Percentiles rank a stretch among this genome's conserved stretches.
Conservation (phyloP, 2,888 invertebrate genomes). For the Meiosimyza platycephala region DNA sequence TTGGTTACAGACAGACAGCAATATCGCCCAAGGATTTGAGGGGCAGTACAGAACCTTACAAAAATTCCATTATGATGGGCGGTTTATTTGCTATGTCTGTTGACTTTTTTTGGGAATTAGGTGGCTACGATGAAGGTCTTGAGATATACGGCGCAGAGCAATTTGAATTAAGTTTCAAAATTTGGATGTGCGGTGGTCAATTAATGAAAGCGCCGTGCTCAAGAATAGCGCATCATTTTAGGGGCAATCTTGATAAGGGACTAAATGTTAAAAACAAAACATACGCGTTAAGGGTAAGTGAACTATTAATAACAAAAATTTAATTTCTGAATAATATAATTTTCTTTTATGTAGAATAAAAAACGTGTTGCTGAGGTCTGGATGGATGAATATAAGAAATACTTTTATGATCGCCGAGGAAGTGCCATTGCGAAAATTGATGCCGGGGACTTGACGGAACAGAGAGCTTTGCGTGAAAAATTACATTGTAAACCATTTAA, state of each 20-base stretch:
- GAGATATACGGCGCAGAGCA: slow-evolving; percentile 99
- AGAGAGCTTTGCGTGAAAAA: slow-evolving; percentile 78
- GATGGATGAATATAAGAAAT: slow-evolving; percentile 98
- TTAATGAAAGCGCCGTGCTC: slow-evolving; percentile 96
- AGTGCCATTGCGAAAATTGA: slow-evolving; percentile 77
- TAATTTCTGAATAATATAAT: neutral
- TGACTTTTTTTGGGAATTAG: slow-evolving; percentile 96
- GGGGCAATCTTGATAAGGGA: slow-evolving; percentile 90
- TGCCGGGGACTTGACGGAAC: slow-evolving; percentile 84
- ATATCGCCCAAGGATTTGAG: slow-evolving; percentile 67
- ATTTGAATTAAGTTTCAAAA: slow-evolving; percentile 96
- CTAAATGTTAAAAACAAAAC: slow-evolving; percentile 92
- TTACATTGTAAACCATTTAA: slow-evolving; percentile 92
- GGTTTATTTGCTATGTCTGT: slow-evolving; percentile 94
- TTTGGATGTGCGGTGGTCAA: slow-evolving; percentile 96
- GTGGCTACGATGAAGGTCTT: slow-evolving; percentile 91
- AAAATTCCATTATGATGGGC: slow-evolving; percentile 98
- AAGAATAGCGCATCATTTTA: slow-evolving; percentile 90
- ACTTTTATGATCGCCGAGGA: slow-evolving; percentile 83
- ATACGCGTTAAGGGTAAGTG: slow-evolving; percentile 71
- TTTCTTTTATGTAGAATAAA: slow-evolving; percentile 76
- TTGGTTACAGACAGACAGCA: slow-evolving; percentile 92
- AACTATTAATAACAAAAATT: too few species aligned
- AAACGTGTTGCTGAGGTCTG: slow-evolving; percentile 95
- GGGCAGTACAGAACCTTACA: slow-evolving; percentile 63